phyloP scores from a whole-genome alignment of 1,140 invertebrate species.

The Drosophila navojoa region DNA sequence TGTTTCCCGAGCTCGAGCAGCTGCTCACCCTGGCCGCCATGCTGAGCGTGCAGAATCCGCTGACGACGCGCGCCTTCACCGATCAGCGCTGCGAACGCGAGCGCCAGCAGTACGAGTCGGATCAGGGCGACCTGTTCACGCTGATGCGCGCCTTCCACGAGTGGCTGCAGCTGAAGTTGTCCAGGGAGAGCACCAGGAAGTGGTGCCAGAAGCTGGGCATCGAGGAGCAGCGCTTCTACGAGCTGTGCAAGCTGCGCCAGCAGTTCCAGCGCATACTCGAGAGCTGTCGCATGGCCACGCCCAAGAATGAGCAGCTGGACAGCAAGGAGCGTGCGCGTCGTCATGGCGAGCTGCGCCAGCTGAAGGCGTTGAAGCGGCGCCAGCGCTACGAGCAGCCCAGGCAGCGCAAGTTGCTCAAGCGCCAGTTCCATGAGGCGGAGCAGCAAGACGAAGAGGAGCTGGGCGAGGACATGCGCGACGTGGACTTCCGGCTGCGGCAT shows the following conservation, averaged over 20 bases:
- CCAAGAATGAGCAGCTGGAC: conserved; percentile 48
- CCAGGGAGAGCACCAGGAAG: conserved; percentile 85
- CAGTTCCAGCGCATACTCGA: conserved; percentile 95
- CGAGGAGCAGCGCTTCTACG: conserved; percentile 98
- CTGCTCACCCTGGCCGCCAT: conserved; percentile 95
- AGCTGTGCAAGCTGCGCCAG: conserved; percentile 95
- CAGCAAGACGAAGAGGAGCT: conserved; percentile 85
- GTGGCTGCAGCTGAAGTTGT: conserved; percentile 92
- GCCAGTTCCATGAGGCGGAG: conserved; percentile 69
- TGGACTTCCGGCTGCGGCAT: conserved; percentile 94
- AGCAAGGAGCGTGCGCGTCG: conserved; percentile 90
- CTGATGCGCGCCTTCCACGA: conserved; percentile 94
- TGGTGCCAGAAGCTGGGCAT: conserved; percentile 95
- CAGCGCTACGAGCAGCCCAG: conserved; percentile 86
- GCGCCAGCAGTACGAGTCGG: conserved; percentile 59
- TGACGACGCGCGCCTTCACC: conserved; percentile 94
- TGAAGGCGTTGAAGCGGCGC: conserved; percentile 91
- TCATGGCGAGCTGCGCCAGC: conserved; percentile 93
- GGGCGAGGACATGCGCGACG: conserved; percentile 92
- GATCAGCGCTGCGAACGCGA: conserved; percentile 90
- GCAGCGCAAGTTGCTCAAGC: conserved; percentile 90
- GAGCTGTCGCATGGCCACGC: conserved; percentile 87
- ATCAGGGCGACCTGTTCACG: conserved; percentile 97
- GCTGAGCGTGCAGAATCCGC: conserved; percentile 96
- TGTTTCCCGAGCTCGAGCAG: conserved; percentile 96